Evolutionary conservation across 2,888 invertebrate genomes (phyloP).

Genomic region (Archips xylosteana): DNA sequence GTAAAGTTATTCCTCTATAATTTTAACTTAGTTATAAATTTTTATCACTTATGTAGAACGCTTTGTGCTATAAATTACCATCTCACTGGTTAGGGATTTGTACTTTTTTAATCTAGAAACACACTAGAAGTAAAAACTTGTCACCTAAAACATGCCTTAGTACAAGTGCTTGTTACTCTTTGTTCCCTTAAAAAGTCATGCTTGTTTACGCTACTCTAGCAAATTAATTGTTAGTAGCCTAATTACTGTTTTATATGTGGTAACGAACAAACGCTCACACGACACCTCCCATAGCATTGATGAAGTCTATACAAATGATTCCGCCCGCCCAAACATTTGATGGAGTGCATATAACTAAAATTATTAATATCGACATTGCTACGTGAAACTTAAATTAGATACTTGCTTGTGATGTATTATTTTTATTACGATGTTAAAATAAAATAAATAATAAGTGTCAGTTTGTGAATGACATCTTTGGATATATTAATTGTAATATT

Average conservation of each 20-base stretch:
- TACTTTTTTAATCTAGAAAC: neutral
- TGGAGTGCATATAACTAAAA: neutral
- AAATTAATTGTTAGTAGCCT: neutral
- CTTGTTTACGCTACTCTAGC: neutral
- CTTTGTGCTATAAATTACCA: too few relatives aligned
- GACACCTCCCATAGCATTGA: neutral
- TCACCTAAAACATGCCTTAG: constrained; percentile 4
- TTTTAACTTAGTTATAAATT: too few relatives aligned
- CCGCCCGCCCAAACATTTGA: neutral
- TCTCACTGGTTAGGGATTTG: neutral
- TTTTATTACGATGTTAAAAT: too few relatives aligned
- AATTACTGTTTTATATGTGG: neutral
- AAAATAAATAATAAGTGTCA: neutral
- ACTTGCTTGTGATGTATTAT: too few relatives aligned
- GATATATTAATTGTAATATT: too few relatives aligned
- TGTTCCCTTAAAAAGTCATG: neutral
- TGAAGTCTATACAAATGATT: neutral
- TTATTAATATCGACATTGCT: too few relatives aligned
- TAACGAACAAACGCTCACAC: neutral
- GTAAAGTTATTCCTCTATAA: too few relatives aligned
- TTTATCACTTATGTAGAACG: too few relatives aligned
- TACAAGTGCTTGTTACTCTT: neutral
- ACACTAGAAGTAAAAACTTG: neutral
- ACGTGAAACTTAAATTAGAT: too few relatives aligned
- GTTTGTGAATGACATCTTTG: too few relatives aligned